phyloP scores from a whole-genome alignment of 2,888 invertebrate species.

The Eupelmus urozonus region DNA sequence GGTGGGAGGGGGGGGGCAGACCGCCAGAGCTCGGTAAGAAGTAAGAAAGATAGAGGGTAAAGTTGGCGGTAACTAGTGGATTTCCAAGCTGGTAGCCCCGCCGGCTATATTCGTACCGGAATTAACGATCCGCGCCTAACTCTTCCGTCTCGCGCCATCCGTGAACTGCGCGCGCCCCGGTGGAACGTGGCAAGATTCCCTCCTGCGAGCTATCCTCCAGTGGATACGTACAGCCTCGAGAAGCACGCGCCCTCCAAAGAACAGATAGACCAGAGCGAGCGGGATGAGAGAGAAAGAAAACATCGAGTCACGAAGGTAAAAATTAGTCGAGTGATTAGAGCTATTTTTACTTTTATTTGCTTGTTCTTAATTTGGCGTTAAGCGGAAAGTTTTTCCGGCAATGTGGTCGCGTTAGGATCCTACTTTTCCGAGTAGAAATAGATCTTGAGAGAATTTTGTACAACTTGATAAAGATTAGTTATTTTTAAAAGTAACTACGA shows the following conservation, averaged over 20 bases:
- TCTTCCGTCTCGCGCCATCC: conserved; percentile 58
- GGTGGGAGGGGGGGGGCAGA: background rate
- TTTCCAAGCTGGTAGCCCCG: conserved; percentile 32
- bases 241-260: background rate
- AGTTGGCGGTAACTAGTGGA: conserved; percentile 39
- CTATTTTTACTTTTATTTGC: no score
- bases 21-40: background rate
- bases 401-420: no score
- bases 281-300: background rate
- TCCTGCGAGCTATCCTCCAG: conserved; percentile 27
- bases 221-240: conserved; percentile 22
- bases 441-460: no score
- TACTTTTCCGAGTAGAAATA: no score
- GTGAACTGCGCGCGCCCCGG: conserved; percentile 42
- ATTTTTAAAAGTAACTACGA: no score
- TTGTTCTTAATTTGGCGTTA: no score
- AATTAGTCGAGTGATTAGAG: conserved; percentile 1
- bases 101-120: conserved; percentile 70
- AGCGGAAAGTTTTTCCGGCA: no score
- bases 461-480: no score
- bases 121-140: conserved; percentile 72
- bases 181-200: conserved; percentile 63
- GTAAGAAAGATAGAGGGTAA: conserved; percentile 28
- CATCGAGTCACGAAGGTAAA: background rate
- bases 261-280: conserved; percentile 9